Conservation (phyloP, 2,888 invertebrate genomes). For the Ophion costatus region DNA sequence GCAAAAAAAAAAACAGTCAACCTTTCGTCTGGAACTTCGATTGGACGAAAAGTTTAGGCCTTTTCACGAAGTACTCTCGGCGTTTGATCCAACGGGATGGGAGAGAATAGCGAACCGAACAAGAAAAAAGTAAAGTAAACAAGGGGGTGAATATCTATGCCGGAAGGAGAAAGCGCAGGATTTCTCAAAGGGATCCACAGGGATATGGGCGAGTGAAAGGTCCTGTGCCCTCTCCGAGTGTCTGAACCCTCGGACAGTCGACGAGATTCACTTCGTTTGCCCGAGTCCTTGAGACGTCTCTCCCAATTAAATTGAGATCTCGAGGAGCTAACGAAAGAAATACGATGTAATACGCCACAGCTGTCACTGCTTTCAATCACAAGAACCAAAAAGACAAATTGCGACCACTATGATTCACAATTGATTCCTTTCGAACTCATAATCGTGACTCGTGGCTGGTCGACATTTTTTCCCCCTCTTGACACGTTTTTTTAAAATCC, state of each 20-base stretch:
- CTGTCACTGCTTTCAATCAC: background rate
- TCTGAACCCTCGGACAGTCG: conserved; percentile 35
- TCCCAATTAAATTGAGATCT: conserved; percentile 78
- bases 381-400: background rate
- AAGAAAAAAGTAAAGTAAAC: conserved; percentile 25
- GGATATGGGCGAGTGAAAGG: conserved; percentile 27
- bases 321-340: conserved; percentile 60
- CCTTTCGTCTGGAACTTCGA: background rate
- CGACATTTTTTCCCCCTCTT: conserved; percentile 19
- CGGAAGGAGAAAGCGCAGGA: conserved; percentile 6
- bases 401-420: background rate
- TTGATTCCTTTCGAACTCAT: background rate
- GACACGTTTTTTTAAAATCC: conserved; percentile 39
- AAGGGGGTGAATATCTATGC: conserved; percentile 8
- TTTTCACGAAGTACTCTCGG: conserved; percentile 20
- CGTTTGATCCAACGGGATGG: conserved; percentile 25
- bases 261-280: conserved; percentile 70
- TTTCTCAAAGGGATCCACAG: conserved; percentile 31
- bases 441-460: conserved; percentile 35
- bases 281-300: conserved; percentile 76
- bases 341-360: background rate
- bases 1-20: background rate
- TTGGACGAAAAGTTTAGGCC: conserved; percentile 8
- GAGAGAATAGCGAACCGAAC: background rate
- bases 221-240: conserved; percentile 1